Base-by-base conservation (phyloP, 1,140 invertebrate species). In the Caenorhabditis briggsae region DNA sequence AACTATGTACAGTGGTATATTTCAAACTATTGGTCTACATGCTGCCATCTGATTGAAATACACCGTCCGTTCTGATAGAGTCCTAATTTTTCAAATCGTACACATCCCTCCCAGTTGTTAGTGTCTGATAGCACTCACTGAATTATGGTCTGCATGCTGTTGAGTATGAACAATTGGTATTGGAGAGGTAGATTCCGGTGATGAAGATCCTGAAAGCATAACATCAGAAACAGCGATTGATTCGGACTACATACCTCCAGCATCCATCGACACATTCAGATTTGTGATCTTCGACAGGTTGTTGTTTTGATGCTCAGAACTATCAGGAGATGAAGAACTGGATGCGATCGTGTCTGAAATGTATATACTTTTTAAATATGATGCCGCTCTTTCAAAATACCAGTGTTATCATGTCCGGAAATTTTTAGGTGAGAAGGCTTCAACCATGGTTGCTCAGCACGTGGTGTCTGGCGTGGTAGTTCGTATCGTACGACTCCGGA, bases 401-500 rank as follows among this genome's bases (percentile, higher is more conserved):
- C 83, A 48, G 43, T 61, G 50, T 70, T 84, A 64, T 59, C 33
- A 41, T 41, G 55, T 53, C 9, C 14, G 8, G 61, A 50, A 41
- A 48, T 23, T 65, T 70, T 48, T 7, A 61, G 46, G 12, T n/a
- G 16, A 12, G 33, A 18, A 43, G 33, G 64, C 18, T 65, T 84
- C 59, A 84, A 41, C 83, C 83, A 84, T 46, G 83, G 83, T 33
- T 64, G 61, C 5, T 59, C 56, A 33, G 41, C 8, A 64, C 83
- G 58, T 23, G 83, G 83, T 33, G 58, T 61, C 41, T 84, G 83
- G 2, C 55, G 48, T n/a, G 46, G 83, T n/a, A 84, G 61, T 25
- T 84, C 83, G 41, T 84, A 84, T 8, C 83, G 83, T 20, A 61
- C 48, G 46, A 84, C 78, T 25, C 23, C 78, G 18, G 78, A 82